Evolutionary conservation across 2,888 invertebrate genomes (phyloP), one percentile per base, ranked within the genome.

Genomic region (Xiphydria camelus): DNA sequence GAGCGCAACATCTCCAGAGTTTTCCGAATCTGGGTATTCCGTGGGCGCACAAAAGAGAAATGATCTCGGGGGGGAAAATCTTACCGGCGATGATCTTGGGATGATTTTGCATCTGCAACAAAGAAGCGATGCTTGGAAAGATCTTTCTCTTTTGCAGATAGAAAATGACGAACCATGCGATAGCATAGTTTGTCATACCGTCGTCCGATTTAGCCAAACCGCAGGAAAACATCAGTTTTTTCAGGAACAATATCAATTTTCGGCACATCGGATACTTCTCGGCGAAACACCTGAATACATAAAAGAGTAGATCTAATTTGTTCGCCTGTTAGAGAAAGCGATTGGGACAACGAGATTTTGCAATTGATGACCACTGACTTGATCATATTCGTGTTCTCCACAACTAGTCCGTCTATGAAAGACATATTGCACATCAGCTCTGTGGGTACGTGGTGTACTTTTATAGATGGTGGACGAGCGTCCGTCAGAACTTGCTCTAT

Each of bases 391-490:
- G 83, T 82, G 61, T 84, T 84, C 53, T 80, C 79, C 4, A 77
- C 78, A 18, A 82, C 81, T 21, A 83, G 70, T 6, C 80, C 80
- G 62, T 83, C 81, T 10, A 78, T 75, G 60, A 82, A 82, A 0
- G 82, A 81, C 38, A 84, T 68, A 68, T 84, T 83, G 58, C 82
- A 82, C 45, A 80, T 77, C 18, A 82, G 74, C 1, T 73, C 59
- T 1, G 80, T 77, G 2, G 59, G 40, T n/a, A 54, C 50, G 50
- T 82, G 78, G 18, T 68, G 68, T 9, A 80, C 69, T 57, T 77
- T 79, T 10, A 84, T 72, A 45, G 84, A 83, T 0, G 84, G 84
- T 9, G 82, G 82, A 19, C 83, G 76, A 1, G 83, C 82, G 19
- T 74, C 67, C 4, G 75, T 68, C 10, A 38, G 10, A 50, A 82